Conservation (phyloP, 2,797 vertebrate genomes). For the Crenichthys baileyi region DNA sequence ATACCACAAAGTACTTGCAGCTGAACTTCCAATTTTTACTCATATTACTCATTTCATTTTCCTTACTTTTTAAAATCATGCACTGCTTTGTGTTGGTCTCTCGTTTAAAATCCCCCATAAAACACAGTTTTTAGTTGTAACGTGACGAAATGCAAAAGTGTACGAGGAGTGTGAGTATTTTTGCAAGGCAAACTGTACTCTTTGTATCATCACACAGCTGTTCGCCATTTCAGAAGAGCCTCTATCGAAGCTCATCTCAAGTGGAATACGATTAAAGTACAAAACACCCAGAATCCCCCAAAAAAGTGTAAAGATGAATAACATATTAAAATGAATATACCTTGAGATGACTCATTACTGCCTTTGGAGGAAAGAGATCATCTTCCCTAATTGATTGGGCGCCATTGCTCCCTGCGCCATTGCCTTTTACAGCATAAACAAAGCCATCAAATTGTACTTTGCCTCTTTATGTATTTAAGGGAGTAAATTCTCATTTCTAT, state of each 20-base stretch:
- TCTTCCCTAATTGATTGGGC: slow-evolving; percentile 32
- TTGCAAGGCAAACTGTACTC: not conserved
- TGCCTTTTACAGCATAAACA: slow-evolving; percentile 6
- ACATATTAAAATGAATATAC: slow-evolving; percentile 65
- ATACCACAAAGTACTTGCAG: not conserved
- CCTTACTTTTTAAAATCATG: not conserved
- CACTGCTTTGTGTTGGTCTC: not conserved
- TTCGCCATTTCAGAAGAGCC: slow-evolving; percentile 26
- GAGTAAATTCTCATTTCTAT: slow-evolving; percentile 12
- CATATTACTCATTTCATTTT: not conserved
- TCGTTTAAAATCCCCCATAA: not conserved
- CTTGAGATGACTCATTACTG: slow-evolving; percentile 22
- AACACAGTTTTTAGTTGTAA: not conserved
- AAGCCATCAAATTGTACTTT: slow-evolving; percentile 8
- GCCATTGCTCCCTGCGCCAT: slow-evolving; percentile 2
- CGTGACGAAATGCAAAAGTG: not conserved
- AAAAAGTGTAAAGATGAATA: slow-evolving; percentile 56
- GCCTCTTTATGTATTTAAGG: slow-evolving; percentile 14
- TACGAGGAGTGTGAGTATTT: not conserved
- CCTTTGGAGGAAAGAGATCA: slow-evolving; percentile 48
- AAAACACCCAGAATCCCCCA: slow-evolving; percentile 69
- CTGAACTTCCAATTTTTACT: not conserved
- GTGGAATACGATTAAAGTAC: slow-evolving; percentile 64
- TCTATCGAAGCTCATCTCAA: slow-evolving; percentile 32
- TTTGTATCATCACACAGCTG: slow-evolving; percentile 11